Percentiles rank a stretch among this genome's conserved stretches.
Evolutionary conservation across 2,797 vertebrate genomes (phyloP).

Genomic region (Dendrocincla fuliginosa): DNA sequence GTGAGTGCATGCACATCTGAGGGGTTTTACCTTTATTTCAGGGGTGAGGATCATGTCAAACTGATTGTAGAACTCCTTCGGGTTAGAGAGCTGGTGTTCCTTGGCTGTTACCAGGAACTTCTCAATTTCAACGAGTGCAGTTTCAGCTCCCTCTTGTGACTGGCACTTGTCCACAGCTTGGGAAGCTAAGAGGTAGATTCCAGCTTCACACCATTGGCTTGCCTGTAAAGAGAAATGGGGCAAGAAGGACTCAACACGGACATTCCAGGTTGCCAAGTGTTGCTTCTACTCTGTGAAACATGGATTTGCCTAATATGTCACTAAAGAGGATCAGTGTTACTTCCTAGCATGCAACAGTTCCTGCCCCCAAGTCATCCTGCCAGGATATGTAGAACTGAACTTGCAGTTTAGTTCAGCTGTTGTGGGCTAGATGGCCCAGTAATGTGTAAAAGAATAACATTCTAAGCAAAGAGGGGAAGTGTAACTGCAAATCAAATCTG

Average conservation of each 20-base stretch:
- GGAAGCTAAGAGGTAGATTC: slow-evolving; percentile 93
- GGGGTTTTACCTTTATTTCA: slow-evolving; percentile 84
- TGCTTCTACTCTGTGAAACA: not conserved
- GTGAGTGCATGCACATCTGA: not conserved
- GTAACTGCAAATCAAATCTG: not conserved
- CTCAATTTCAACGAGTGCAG: slow-evolving; percentile 88
- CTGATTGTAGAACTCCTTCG: slow-evolving; percentile 89
- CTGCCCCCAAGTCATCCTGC: not conserved
- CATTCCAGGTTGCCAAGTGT: not conserved
- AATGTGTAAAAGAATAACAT: not conserved
- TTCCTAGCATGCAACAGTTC: not conserved
- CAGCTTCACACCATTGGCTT: slow-evolving; percentile 92
- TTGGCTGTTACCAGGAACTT: slow-evolving; percentile 84
- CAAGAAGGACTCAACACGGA: not conserved
- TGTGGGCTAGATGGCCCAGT: not conserved
- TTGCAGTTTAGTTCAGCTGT: not conserved
- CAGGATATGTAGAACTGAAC: not conserved
- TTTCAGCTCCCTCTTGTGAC: slow-evolving; percentile 93
- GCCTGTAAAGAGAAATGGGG: slow-evolving; percentile 77
- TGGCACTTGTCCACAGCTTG: slow-evolving; percentile 97
- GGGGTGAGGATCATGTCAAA: slow-evolving; percentile 87
- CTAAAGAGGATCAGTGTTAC: not conserved
- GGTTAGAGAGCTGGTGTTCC: slow-evolving; percentile 84
- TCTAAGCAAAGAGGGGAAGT: not conserved
- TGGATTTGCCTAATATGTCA: not conserved